These are phyloP conservation scores for Noctua fimbriata DNA, from an alignment of 2,888 invertebrate species.

Conservation along the genomic window DNA sequence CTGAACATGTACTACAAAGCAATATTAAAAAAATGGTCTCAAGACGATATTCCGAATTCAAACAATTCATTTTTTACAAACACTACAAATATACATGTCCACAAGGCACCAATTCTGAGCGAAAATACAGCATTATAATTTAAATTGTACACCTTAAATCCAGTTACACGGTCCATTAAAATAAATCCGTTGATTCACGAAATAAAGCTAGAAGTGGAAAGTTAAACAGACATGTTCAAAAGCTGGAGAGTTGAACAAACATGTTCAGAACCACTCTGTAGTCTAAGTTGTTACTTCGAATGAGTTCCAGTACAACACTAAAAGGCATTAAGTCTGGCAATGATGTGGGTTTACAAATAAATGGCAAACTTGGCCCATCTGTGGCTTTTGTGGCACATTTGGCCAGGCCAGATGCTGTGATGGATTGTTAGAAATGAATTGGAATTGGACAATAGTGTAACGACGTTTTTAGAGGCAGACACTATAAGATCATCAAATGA, in stretches of 20 bases:
- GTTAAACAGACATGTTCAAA: neutral
- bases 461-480: too few relatives aligned
- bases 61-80: neutral
- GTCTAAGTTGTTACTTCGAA: conserved; percentile 17
- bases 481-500: too few relatives aligned
- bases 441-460: too few relatives aligned
- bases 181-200: neutral
- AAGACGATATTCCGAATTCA: neutral
- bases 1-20: neutral
- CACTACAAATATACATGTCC: neutral
- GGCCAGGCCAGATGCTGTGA: conserved; percentile 7
- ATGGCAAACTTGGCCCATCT: conserved; percentile 13
- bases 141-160: neutral
- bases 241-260: conserved; percentile 36
- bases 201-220: conserved; percentile 11
- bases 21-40: neutral
- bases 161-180: neutral
- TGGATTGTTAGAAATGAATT: neutral
- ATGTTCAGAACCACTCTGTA: conserved; percentile 10
- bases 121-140: neutral
- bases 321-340: conserved; percentile 31
- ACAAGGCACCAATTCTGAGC: neutral
- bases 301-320: conserved; percentile 8
- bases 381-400: conserved; percentile 29
- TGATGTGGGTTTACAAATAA: conserved; percentile 51